Percentiles rank a stretch among this genome's conserved stretches.
These are phyloP conservation scores for Zoanthus gigantus DNA, from an alignment of 92 coral and sea anemone species.

Conservation along the genomic window DNA sequence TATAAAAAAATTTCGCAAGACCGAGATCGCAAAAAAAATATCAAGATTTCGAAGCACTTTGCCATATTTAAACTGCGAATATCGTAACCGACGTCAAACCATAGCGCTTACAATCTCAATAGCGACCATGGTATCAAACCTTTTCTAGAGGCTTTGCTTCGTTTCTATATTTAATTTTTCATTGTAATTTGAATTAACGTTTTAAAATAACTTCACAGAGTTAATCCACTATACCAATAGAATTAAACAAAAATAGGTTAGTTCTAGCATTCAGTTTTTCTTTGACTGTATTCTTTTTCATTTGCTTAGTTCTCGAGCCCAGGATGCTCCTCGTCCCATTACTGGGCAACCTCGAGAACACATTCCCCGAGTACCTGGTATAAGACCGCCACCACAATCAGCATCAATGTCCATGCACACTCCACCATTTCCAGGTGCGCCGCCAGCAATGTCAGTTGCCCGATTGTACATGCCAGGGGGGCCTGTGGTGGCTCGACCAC, in stretches of 20 bases:
- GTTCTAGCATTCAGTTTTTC: too few relatives aligned
- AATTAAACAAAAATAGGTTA: too few relatives aligned
- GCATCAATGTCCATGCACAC: constrained; percentile 24
- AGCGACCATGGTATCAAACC: too few relatives aligned
- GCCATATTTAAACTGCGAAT: too few relatives aligned
- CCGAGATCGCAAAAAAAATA: too few relatives aligned
- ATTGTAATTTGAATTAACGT: not conserved
- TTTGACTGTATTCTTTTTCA: not conserved
- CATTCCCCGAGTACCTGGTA: constrained; percentile 73
- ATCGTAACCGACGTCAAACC: not conserved
- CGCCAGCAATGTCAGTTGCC: constrained; percentile 14
- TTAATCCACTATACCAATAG: too few relatives aligned
- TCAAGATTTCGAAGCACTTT: too few relatives aligned
- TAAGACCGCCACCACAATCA: constrained; percentile 58
- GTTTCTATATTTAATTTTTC: too few relatives aligned
- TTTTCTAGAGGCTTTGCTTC: too few relatives aligned
- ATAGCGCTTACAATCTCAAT: too few relatives aligned
- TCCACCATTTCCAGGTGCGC: constrained; percentile 30
- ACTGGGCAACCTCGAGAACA: constrained; percentile 76
- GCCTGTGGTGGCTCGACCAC: constrained; percentile 32
- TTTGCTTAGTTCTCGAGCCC: constrained; percentile 13
- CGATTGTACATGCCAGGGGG: constrained; percentile 19
- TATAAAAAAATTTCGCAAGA: too few relatives aligned
- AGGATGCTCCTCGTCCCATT: constrained; percentile 17
- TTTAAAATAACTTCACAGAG: not conserved